Evolutionary conservation across 2,888 invertebrate species (phyloP).

Genomic region (Brachylomia viminalis): DNA sequence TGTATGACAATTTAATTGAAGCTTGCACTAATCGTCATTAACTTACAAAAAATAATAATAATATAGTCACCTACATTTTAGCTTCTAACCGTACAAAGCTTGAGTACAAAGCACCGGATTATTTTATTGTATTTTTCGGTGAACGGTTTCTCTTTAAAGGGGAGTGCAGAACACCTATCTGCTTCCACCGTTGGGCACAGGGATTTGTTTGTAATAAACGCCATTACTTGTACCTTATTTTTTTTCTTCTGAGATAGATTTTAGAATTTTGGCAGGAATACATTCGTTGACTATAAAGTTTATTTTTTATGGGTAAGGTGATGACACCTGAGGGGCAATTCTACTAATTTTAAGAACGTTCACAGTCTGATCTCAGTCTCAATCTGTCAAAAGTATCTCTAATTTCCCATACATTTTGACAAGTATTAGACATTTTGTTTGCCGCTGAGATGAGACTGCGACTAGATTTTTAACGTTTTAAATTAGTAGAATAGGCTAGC

Average conservation of each 20-base stretch:
- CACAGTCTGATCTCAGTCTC: no score
- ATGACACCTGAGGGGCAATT: no score
- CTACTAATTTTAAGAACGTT: no score
- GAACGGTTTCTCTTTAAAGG: constrained; percentile 75
- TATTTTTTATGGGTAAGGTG: constrained; percentile 18
- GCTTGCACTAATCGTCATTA: no score
- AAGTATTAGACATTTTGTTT: no score
- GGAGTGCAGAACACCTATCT: constrained; percentile 70
- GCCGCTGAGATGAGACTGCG: no score
- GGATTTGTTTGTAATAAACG: constrained; percentile 47
- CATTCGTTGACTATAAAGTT: constrained; percentile 29
- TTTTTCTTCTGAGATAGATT: constrained; percentile 6
- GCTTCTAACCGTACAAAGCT: constrained; percentile 42
- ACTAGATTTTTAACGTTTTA: no score
- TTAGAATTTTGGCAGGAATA: constrained; percentile 30
- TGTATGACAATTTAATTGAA: background rate
- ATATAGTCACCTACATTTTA: background rate
- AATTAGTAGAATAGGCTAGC: no score
- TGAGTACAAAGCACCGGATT: constrained; percentile 84
- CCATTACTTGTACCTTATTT: constrained; percentile 33
- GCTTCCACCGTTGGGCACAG: constrained; percentile 36
- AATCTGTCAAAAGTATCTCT: no score
- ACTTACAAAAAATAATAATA: background rate
- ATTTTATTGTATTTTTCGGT: constrained; percentile 88
- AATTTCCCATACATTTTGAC: no score